Percentiles rank a stretch among this genome's conserved stretches.
These are phyloP conservation scores for Thalpophila matura DNA, from an alignment of 2,888 invertebrate genomes.

Conservation along the genomic window DNA sequence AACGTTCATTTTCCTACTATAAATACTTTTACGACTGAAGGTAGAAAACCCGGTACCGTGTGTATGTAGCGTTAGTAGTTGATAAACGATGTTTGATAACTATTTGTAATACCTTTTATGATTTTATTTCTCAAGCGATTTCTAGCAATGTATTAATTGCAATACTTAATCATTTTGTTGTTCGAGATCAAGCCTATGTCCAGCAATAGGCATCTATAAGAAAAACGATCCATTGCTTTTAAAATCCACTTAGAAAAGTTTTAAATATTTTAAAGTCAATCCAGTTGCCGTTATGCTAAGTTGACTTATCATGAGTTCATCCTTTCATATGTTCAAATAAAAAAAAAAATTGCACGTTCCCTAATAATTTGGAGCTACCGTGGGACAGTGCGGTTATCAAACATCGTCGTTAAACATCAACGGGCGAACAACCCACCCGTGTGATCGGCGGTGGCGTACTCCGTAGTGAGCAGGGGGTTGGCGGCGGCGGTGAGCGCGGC, in stretches of 20 bases:
- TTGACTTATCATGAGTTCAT: background rate
- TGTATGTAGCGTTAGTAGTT: constrained; percentile 79
- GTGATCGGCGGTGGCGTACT: constrained; percentile 96
- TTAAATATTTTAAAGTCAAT: constrained; percentile 2
- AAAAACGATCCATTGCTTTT: too few relatives aligned
- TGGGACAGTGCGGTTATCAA: constrained; percentile 69
- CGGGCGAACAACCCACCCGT: constrained; percentile 96
- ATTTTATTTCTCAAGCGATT: too few relatives aligned
- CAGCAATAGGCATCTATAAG: constrained; percentile 12
- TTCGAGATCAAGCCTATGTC: background rate
- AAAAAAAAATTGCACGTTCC: background rate
- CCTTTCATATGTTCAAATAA: background rate
- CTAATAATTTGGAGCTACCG: background rate
- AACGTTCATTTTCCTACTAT: constrained; percentile 64
- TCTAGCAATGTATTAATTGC: too few relatives aligned
- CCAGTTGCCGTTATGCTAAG: constrained; percentile 17
- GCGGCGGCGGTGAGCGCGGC: constrained; percentile 95
- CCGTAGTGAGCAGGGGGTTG: constrained; percentile 95
- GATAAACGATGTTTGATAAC: constrained; percentile 75
- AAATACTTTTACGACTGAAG: constrained; percentile 71
- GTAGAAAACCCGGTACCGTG: constrained; percentile 80
- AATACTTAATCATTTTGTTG: too few relatives aligned
- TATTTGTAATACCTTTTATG: too few relatives aligned
- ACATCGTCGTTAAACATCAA: constrained; percentile 76
- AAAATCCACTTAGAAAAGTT: too few relatives aligned